Percentiles rank a stretch among this genome's conserved stretches.
phyloP scores from a whole-genome alignment of 2,113 vertebrate species.

The Podilymbus podiceps region DNA sequence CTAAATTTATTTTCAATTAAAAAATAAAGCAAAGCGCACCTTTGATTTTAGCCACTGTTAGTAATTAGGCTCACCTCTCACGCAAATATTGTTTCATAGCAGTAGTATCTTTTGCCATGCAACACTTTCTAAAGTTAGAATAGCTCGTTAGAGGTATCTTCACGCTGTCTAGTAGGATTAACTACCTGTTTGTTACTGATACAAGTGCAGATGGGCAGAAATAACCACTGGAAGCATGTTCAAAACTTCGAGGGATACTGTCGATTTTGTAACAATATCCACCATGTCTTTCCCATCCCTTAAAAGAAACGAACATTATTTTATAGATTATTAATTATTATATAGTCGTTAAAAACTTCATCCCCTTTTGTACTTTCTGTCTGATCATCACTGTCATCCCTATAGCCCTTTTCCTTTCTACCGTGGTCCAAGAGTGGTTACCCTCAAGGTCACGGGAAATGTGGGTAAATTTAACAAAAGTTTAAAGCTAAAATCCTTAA shows the following conservation, averaged over 20 bases:
- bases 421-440: not conserved
- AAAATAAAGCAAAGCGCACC: not conserved
- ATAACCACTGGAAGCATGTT: slow-evolving; percentile 82
- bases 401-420: not conserved
- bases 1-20: slow-evolving; percentile 18
- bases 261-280: slow-evolving; percentile 88
- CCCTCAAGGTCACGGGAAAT: not conserved
- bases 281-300: slow-evolving; percentile 90
- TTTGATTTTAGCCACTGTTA: slow-evolving; percentile 41
- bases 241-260: slow-evolving; percentile 79
- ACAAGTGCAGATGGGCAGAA: slow-evolving; percentile 87
- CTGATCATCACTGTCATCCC: not conserved
- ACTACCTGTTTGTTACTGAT: slow-evolving; percentile 89
- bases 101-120: slow-evolving; percentile 9
- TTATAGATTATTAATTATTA: slow-evolving; percentile 21
- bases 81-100: not conserved
- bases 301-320: slow-evolving; percentile 63
- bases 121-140: slow-evolving; percentile 11
- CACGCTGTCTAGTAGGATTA: slow-evolving; percentile 18
- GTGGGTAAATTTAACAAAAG: not conserved
- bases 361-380: not conserved
- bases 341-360: not conserved
- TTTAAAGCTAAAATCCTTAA: not conserved
- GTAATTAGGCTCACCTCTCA: slow-evolving; percentile 8
- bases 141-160: slow-evolving; percentile 37